These are phyloP conservation scores for Phortica okadai DNA, from an alignment of 2,888 invertebrate species.

Conservation along the genomic window DNA sequence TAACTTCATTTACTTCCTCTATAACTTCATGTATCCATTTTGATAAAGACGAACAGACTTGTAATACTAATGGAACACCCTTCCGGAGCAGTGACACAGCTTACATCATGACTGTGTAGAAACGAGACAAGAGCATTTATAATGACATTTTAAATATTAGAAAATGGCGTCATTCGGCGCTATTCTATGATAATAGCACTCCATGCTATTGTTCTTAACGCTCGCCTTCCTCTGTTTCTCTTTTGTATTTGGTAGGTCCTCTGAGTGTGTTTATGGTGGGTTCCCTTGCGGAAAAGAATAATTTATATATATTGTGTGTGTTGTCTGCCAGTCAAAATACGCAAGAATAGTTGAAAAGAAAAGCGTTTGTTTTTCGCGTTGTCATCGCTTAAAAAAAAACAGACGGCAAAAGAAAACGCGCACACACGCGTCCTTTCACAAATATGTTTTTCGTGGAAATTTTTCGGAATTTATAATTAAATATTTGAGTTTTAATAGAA, in stretches of 20 bases:
- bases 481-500: background rate
- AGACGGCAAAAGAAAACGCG: background rate
- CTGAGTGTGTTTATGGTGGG: slow-evolving; percentile 36
- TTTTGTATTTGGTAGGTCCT: slow-evolving; percentile 45
- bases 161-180: slow-evolving; percentile 44
- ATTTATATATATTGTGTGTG: slow-evolving; percentile 1
- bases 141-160: slow-evolving; percentile 64
- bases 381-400: background rate
- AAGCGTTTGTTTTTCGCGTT: background rate
- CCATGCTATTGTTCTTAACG: slow-evolving; percentile 55
- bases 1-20: too few relatives aligned
- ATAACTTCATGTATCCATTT: too few relatives aligned
- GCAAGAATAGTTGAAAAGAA: background rate
- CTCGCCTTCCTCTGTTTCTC: background rate
- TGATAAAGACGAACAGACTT: too few relatives aligned
- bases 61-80: too few relatives aligned
- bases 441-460: background rate
- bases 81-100: too few relatives aligned
- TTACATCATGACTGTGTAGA: background rate
- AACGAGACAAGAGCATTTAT: slow-evolving; percentile 59
- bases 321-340: slow-evolving; percentile 18
- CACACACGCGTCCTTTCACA: background rate
- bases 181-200: background rate
- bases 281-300: slow-evolving; percentile 27
- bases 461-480: slow-evolving; percentile 24